A percentile compares a stretch with the other conserved stretches of the same genome.
Evolutionary conservation across 2,888 invertebrate species (phyloP).

Genomic region (Chesias legatella): DNA sequence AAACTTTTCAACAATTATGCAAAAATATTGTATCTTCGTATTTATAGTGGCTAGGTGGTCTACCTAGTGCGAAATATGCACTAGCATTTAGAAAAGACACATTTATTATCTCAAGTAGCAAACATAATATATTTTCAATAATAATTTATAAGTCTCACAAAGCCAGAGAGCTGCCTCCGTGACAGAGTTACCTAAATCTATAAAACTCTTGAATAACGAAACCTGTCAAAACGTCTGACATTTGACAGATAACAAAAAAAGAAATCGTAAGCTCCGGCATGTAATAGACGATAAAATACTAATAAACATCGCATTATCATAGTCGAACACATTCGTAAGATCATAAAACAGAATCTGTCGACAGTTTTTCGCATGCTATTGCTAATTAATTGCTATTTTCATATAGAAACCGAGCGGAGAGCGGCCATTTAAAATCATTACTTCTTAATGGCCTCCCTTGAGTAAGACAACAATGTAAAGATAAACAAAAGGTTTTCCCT

Average conservation of each 20-base stretch:
- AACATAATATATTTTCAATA: too few species aligned
- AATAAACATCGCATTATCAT: slow-evolving; percentile 31
- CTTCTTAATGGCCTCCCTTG: slow-evolving; percentile 46
- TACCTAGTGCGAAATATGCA: too few species aligned
- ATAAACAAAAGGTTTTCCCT: slow-evolving; percentile 57
- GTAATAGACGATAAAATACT: slow-evolving; percentile 22
- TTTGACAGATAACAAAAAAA: slow-evolving; percentile 30
- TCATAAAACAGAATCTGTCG: slow-evolving; percentile 37
- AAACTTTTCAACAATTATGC: too few species aligned
- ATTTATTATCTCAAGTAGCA: too few species aligned
- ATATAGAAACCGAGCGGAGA: slow-evolving; percentile 36
- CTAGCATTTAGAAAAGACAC: too few species aligned
- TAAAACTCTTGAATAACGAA: slow-evolving; percentile 23
- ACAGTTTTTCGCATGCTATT: slow-evolving; percentile 45
- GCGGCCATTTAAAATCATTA: slow-evolving; percentile 42
- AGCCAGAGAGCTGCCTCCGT: slow-evolving; percentile 14
- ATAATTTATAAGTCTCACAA: neutral
- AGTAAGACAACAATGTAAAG: slow-evolving; percentile 45
- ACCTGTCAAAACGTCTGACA: slow-evolving; percentile 29
- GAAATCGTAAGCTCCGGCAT: slow-evolving; percentile 27
- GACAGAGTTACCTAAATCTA: slow-evolving; percentile 16
- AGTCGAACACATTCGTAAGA: slow-evolving; percentile 21
- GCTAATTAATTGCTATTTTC: slow-evolving; percentile 65
- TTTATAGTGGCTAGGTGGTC: too few species aligned
- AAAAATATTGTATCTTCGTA: too few species aligned